Evolutionary conservation across 2,113 vertebrate species (phyloP).

Genomic region (Ellobius talpinus): DNA sequence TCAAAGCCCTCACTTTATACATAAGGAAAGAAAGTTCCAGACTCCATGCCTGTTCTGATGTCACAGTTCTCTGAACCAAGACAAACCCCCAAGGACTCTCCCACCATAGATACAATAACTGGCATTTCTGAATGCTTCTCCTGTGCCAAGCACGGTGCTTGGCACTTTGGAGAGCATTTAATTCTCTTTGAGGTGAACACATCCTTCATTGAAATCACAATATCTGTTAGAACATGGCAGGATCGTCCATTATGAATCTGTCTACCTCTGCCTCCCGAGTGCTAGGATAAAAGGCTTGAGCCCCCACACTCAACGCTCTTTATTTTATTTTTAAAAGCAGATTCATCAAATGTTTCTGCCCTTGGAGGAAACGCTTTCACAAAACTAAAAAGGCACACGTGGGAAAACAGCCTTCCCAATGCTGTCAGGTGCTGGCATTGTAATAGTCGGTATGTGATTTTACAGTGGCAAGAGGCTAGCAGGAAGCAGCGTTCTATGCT

Average conservation of each 20-base stretch:
- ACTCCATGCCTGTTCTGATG: neutral
- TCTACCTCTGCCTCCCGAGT: neutral
- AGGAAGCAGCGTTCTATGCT: conserved; percentile 32
- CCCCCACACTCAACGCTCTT: neutral
- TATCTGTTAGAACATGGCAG: neutral
- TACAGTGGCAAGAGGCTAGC: neutral
- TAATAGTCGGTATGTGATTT: conserved; percentile 17
- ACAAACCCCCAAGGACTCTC: neutral
- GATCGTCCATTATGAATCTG: neutral
- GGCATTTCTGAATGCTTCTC: neutral
- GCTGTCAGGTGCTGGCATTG: conserved; percentile 14
- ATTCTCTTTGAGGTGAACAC: neutral
- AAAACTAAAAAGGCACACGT: conserved; percentile 43
- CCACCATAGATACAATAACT: neutral
- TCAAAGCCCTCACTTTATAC: neutral
- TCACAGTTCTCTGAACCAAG: neutral
- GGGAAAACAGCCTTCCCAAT: neutral
- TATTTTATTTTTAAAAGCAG: conserved; percentile 31
- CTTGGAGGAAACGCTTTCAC: conserved; percentile 6
- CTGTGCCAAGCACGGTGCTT: neutral
- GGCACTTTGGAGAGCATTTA: neutral
- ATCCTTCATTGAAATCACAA: neutral
- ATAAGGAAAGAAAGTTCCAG: neutral
- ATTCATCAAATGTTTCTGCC: neutral
- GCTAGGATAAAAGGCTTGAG: neutral